phyloP scores from a whole-genome alignment of 2,113 vertebrate genomes.

The Urocolius indicus region DNA sequence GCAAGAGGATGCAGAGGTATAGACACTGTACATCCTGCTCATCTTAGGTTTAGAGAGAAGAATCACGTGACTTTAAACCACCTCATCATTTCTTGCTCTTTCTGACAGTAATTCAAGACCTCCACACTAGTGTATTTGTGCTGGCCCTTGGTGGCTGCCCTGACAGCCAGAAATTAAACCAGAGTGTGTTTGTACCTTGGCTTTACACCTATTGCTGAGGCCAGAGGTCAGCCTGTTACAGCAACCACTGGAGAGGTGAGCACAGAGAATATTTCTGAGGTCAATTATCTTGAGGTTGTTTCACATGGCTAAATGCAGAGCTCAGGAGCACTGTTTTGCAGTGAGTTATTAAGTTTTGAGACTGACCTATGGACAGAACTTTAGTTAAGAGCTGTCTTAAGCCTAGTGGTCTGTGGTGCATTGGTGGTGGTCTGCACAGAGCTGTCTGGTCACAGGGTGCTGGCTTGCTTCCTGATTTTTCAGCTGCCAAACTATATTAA shows the following conservation, averaged over 20 bases:
- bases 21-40: not conserved
- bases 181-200: not conserved
- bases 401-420: not conserved
- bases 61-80: not conserved
- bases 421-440: not conserved
- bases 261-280: not conserved
- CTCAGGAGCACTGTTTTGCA: not conserved
- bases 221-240: not conserved
- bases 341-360: not conserved
- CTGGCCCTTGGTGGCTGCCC: not conserved
- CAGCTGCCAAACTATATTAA: conserved; percentile 73
- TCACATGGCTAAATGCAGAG: not conserved
- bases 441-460: not conserved
- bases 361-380: not conserved
- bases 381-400: not conserved
- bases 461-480: conserved; percentile 64
- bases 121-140: not conserved
- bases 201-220: not conserved
- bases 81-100: not conserved
- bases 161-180: not conserved
- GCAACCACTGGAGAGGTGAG: not conserved
- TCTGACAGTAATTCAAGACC: not conserved
- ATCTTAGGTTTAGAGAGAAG: not conserved
- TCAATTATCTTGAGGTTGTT: not conserved
- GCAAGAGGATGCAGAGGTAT: not conserved